Evolutionary conservation across 1,140 invertebrate genomes (phyloP).

Genomic region (Aculops lycopersici): DNA sequence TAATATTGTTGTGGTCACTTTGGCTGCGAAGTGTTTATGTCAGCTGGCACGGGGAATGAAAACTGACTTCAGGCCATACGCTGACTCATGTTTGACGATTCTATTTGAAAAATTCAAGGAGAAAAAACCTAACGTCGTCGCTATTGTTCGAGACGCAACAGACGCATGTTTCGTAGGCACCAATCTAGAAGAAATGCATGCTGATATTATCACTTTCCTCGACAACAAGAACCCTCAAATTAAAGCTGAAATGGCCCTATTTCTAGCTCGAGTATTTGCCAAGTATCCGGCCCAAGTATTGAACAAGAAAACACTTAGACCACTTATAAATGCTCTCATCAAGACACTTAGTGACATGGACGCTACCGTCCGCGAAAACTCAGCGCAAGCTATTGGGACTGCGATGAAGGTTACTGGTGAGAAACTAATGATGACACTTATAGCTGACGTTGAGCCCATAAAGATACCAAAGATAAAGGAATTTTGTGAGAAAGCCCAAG

Average conservation of each 20-base stretch:
- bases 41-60: slow-evolving; percentile 52
- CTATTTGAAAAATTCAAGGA: slow-evolving; percentile 88
- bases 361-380: slow-evolving; percentile 43
- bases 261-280: slow-evolving; percentile 45
- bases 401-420: slow-evolving; percentile 73
- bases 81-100: slow-evolving; percentile 32
- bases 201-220: slow-evolving; percentile 45
- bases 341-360: slow-evolving; percentile 59
- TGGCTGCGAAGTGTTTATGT: slow-evolving; percentile 50
- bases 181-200: slow-evolving; percentile 49
- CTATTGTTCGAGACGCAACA: slow-evolving; percentile 49
- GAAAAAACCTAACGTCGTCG: slow-evolving; percentile 67
- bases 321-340: slow-evolving; percentile 37
- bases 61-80: slow-evolving; percentile 53
- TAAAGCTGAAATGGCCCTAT: slow-evolving; percentile 63
- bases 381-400: slow-evolving; percentile 65
- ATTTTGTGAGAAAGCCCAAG: slow-evolving; percentile 58
- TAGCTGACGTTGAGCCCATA: slow-evolving; percentile 51
- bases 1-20: slow-evolving; percentile 65
- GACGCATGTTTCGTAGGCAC: slow-evolving; percentile 56
- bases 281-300: slow-evolving; percentile 40
- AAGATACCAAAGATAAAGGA: slow-evolving; percentile 90
- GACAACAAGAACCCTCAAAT: slow-evolving; percentile 81
- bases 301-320: slow-evolving; percentile 70
- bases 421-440: slow-evolving; percentile 46